These are phyloP conservation scores for Austrofundulus limnaeus DNA, from an alignment of 2,113 vertebrate species.

Conservation along the genomic window DNA sequence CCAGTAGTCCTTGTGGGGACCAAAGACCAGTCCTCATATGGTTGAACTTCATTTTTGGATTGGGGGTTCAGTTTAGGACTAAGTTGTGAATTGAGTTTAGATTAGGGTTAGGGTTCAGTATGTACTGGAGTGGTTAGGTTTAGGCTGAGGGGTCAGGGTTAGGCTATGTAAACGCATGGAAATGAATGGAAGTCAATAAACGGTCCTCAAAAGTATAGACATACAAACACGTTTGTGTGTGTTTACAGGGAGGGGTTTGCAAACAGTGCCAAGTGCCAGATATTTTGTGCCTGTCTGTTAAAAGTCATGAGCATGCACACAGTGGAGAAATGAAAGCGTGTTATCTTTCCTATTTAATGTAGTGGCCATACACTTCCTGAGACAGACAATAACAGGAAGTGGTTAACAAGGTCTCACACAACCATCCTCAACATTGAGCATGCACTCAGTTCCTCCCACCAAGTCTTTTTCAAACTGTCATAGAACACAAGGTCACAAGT, in stretches of 20 bases:
- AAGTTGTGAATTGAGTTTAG: too few relatives aligned
- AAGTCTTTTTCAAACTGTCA: conserved; percentile 14
- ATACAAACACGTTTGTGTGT: too few relatives aligned
- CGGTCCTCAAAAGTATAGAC: too few relatives aligned
- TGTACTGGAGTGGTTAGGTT: too few relatives aligned
- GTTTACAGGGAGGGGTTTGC: not conserved
- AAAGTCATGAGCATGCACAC: conserved; percentile 39
- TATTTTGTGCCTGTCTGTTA: conserved; percentile 18
- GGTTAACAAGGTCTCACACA: conserved; percentile 72
- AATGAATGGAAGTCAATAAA: too few relatives aligned
- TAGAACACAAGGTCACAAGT: conserved; percentile 14
- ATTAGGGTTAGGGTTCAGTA: too few relatives aligned
- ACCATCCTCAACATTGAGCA: conserved; percentile 49
- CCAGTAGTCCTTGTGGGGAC: too few relatives aligned
- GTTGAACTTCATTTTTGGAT: too few relatives aligned
- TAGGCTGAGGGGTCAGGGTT: too few relatives aligned
- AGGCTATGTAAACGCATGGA: too few relatives aligned
- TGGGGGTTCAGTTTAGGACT: too few relatives aligned
- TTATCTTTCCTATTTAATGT: conserved; percentile 64
- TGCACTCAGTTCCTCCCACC: conserved; percentile 43
- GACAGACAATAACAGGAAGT: conserved; percentile 81
- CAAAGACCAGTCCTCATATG: too few relatives aligned
- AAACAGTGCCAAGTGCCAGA: conserved; percentile 17
- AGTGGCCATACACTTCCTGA: conserved; percentile 73
- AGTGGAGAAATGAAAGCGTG: conserved; percentile 64